Evolutionary conservation across 2,113 vertebrate species (phyloP).

Genomic region (Polypterus bichir): DNA sequence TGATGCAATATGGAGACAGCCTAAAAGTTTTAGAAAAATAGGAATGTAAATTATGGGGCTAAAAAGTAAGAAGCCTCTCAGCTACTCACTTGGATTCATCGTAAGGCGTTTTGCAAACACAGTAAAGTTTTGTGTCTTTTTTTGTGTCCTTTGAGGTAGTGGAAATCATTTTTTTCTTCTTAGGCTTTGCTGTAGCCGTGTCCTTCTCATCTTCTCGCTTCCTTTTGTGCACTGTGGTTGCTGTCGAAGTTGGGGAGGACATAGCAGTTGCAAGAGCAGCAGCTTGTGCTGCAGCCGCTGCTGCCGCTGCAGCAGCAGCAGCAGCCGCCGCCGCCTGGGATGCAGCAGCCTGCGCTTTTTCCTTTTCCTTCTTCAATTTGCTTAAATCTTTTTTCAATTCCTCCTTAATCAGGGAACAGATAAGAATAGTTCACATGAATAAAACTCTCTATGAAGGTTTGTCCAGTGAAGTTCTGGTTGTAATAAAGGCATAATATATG

Average conservation of each 20-base stretch:
- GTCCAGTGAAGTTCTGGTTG: no score
- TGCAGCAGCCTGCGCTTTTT: conserved; percentile 63
- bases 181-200: conserved; percentile 62
- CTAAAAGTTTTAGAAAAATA: no score
- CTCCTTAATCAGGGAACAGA: conserved; percentile 51
- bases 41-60: no score
- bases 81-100: conserved; percentile 89
- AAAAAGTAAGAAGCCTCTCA: no score
- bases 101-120: conserved; percentile 94
- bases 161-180: conserved; percentile 95
- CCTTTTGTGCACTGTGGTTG: conserved; percentile 65
- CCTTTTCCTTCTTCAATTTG: conserved; percentile 79
- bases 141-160: conserved; percentile 95
- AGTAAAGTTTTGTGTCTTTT: conserved; percentile 96
- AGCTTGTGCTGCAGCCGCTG: conserved; percentile 16
- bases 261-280: conserved; percentile 34
- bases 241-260: conserved; percentile 28
- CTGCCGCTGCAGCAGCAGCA: conserved; percentile 32
- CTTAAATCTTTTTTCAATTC: conserved; percentile 79
- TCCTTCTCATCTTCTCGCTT: conserved; percentile 81
- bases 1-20: no score
- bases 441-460: background rate
- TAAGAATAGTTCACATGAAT: background rate
- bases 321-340: conserved; percentile 18
- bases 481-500: background rate